Conservation (phyloP, 2,113 vertebrate genomes). For the Elgaria multicarinata region DNA sequence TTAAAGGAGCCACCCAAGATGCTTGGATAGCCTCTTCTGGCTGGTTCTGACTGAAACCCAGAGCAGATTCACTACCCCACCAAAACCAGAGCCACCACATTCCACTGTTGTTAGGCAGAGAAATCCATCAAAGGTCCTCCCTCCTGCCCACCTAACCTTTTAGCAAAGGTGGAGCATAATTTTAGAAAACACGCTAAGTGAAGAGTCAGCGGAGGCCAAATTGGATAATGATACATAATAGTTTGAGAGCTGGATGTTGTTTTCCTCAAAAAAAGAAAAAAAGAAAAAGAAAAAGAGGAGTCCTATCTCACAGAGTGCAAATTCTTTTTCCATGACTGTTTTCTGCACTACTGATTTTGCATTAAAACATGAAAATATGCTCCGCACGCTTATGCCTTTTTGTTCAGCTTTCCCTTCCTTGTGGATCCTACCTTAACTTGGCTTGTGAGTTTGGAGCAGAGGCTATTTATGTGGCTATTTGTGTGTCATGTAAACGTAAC, state of each 20-base stretch:
- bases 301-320: neutral
- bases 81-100: no score
- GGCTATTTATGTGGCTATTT: neutral
- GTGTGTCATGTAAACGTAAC: neutral
- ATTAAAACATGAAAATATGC: neutral
- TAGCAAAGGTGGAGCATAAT: neutral
- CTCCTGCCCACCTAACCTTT: no score
- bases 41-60: no score
- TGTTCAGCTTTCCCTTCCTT: constrained; percentile 5
- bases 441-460: neutral
- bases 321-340: neutral
- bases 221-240: neutral
- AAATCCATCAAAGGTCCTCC: no score
- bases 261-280: neutral
- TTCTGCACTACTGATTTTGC: neutral
- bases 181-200: neutral
- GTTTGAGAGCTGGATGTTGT: neutral
- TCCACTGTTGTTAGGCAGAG: no score
- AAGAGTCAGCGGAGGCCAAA: neutral
- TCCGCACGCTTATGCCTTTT: neutral
- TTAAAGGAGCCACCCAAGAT: no score
- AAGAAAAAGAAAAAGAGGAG: neutral
- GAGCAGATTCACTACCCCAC: no score
- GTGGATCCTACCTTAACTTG: neutral
- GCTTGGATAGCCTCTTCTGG: no score